Base-by-base conservation (phyloP, 2,797 vertebrate genomes). In the Pteronotus mesoamericanus region DNA sequence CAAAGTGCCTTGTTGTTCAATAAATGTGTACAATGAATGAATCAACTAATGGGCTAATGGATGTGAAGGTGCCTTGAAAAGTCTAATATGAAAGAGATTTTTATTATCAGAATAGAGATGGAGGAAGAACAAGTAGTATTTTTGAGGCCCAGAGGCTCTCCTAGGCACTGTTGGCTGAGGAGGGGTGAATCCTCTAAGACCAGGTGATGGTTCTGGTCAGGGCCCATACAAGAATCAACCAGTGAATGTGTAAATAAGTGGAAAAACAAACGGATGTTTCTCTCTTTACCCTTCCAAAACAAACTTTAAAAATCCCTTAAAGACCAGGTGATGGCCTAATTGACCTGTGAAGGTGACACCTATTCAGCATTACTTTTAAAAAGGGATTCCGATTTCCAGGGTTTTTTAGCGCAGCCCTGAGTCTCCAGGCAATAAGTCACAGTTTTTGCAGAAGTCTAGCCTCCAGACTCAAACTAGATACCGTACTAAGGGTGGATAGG, bases 1-100 rank as follows among this genome's bases (percentile, higher is more conserved):
- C 39, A 82, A 96, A 96, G 94, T 48, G 34, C 61, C 66, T 89
- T 0, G 0, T 29, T 77, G 89, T 75, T 95, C 95, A 85, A 74
- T 93, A 94, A 80, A 92, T 4, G 75, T 90, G 94, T 88, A 86
- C 87, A 90, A 86, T 86, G 89, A 95, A 64, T 57, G 69, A 61
- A 86, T 92, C 89, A 88, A 94, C 95, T 91, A 92, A 95, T 92
- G 91, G 75, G 94, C 79, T 96, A 92, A 93, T 83, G 84, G 71
- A 79, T 72, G 74, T 79, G 79, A 90, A 92, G 80, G 72, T 68
- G 48, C 84, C 97, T 96, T 86, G 77, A 92, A 90, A 96, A 88
- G 59, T 85, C 1, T 46, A 78, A 91, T 90, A 94, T 90, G 82
- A 96, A 94, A 94, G 89, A 77, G 51, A 78, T 51, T 96, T 85